Evolutionary conservation across 2,797 vertebrate species (phyloP).

Genomic region (Takifugu rubripes): DNA sequence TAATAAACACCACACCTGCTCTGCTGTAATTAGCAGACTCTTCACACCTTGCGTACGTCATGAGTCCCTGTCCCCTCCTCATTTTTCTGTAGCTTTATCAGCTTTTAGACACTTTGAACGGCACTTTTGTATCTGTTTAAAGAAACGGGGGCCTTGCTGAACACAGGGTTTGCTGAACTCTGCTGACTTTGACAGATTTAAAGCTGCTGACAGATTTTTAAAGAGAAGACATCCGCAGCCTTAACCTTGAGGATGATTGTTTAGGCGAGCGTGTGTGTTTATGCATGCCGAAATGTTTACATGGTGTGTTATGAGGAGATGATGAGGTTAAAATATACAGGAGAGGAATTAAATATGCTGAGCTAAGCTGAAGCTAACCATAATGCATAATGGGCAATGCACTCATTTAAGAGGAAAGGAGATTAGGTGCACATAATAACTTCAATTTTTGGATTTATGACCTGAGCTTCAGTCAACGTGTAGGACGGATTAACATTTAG

Average conservation of each 20-base stretch:
- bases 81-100: too few relatives aligned
- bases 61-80: not conserved
- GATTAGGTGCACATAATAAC: not conserved
- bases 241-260: constrained; percentile 69
- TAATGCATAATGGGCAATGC: not conserved
- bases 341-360: constrained; percentile 54
- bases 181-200: constrained; percentile 74
- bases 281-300: constrained; percentile 29
- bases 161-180: constrained; percentile 24
- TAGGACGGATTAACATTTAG: constrained; percentile 37
- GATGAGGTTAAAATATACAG: constrained; percentile 46
- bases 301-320: constrained; percentile 32
- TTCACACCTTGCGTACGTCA: constrained; percentile 43
- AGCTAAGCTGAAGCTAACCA: constrained; percentile 26
- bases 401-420: not conserved
- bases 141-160: not conserved
- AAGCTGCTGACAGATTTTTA: constrained; percentile 73
- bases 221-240: constrained; percentile 72
- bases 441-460: constrained; percentile 18
- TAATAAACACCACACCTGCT: constrained; percentile 62
- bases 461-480: constrained; percentile 17
- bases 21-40: constrained; percentile 53
- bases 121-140: too few relatives aligned
- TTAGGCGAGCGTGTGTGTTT: not conserved
- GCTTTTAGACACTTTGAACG: too few relatives aligned